Conservation (phyloP, 2,113 vertebrate species). For the Sminthopsis crassicaudata region DNA sequence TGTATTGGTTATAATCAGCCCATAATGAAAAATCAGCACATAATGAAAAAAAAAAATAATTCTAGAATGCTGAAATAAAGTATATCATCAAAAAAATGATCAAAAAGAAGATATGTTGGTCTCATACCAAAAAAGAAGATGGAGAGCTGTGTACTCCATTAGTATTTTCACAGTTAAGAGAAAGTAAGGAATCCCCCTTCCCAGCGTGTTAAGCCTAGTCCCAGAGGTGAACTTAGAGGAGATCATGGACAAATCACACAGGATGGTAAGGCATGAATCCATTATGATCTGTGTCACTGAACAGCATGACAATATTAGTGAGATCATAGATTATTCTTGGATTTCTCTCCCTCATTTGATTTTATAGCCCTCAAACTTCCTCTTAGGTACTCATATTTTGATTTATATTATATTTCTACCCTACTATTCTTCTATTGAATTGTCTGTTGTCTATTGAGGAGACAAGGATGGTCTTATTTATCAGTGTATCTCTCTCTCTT, state of each 20-base stretch:
- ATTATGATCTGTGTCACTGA: not conserved
- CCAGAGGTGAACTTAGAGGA: not conserved
- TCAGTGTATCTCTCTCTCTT: not conserved
- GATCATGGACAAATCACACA: not conserved
- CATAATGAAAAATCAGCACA: no score
- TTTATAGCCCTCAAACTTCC: not conserved
- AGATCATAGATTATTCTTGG: not conserved
- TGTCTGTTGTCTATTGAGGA: not conserved
- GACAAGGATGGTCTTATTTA: not conserved
- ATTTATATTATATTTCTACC: not conserved
- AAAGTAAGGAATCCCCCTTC: not conserved
- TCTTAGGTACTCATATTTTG: not conserved
- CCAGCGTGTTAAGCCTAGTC: not conserved
- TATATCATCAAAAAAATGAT: not conserved
- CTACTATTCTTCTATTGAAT: not conserved
- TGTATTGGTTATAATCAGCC: not conserved
- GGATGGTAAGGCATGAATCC: not conserved
- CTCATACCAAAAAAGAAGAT: not conserved
- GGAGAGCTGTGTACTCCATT: not conserved
- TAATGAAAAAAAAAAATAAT: not conserved
- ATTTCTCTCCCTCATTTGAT: not conserved
- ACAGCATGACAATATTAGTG: not conserved
- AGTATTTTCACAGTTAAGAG: not conserved
- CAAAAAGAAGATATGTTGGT: not conserved
- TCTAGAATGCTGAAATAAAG: not conserved